Base-by-base conservation (phyloP, 2,797 vertebrate genomes). In the Mormyrus proboscirostris region DNA sequence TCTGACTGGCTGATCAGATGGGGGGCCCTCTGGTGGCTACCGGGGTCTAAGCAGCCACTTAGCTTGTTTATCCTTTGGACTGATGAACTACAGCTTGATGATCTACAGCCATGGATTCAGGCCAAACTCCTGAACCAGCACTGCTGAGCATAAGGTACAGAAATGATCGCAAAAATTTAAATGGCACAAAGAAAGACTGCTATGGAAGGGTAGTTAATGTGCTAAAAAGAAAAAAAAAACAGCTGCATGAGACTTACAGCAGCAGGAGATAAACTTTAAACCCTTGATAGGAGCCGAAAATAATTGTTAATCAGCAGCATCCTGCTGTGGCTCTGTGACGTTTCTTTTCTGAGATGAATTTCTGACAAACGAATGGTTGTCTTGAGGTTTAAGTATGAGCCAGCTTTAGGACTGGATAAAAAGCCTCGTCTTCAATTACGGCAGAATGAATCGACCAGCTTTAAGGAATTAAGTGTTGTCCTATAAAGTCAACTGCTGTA, bases 241-340 rank as follows among this genome's bases (percentile, higher is more conserved):
- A 76, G 33, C 65, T 76, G 69, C 5, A 2, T 16, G 14, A 41
- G 33, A 44, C 73, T 79, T 79, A 41, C 14, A 44, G n/a, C 76
- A 82, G 76, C 76, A 22, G 41, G 41, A 44, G 76, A 82, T 82
- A 47, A 82, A 22, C 16, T 47, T 47, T 82, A 82, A 82, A 82
- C 41, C 41, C 76, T 82, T 82, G 41, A 82, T 47, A 82, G 38
- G 41, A 82, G 41, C 41, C 1, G 16, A 82, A 82, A 82, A 82
- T 82, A 82, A 82, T 82, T 47, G 76, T 82, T 82, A 82, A 44
- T 82, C 76, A 22, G 19, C 69, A 76, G 69, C 33, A 76, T 44
- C 41, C 41, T 82, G 76, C 41, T n/a, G 16, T 41, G 69, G 69
- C 69, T 82, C 76, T n/a, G 6, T n/a, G 47, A 47, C 3, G 16